Percentiles rank a stretch among this genome's conserved stretches.
phyloP scores from a whole-genome alignment of 1,140 invertebrate genomes.

The Leptopilina clavipes region DNA sequence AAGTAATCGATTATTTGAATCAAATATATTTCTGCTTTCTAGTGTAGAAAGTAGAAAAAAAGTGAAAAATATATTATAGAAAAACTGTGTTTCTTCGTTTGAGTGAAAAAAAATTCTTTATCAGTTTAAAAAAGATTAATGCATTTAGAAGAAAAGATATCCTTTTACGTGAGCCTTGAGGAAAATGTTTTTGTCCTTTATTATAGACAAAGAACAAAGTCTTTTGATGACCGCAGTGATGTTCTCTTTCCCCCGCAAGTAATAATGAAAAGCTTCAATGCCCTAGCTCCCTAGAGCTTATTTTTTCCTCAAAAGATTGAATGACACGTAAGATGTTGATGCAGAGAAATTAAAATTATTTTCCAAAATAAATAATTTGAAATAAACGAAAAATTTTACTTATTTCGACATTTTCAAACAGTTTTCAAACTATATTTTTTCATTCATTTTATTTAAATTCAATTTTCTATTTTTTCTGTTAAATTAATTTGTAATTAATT shows the following conservation, averaged over 20 bases:
- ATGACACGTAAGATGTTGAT: background rate
- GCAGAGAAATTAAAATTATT: background rate
- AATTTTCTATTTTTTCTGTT: too few species aligned
- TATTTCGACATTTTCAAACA: too few species aligned
- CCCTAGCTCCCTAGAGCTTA: background rate
- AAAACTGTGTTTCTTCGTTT: background rate
- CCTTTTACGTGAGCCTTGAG: background rate
- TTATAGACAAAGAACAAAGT: conserved; percentile 2
- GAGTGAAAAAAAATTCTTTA: background rate
- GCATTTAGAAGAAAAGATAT: background rate
- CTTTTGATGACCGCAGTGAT: background rate
- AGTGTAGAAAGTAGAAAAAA: too few species aligned
- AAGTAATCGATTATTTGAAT: too few species aligned
- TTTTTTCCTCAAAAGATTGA: background rate
- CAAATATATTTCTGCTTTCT: too few species aligned
- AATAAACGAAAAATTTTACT: too few species aligned
- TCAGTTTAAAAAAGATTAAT: conserved; percentile 8
- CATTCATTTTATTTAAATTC: too few species aligned
- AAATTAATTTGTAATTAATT: too few species aligned
- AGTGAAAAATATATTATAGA: background rate
- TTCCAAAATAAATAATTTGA: background rate
- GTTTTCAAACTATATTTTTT: too few species aligned
- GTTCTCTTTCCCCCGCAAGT: background rate
- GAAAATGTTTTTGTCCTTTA: conserved; percentile 3
- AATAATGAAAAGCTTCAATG: conserved; percentile 9